Percentiles rank a stretch among this genome's conserved stretches.
Conservation (phyloP, 2,113 vertebrate genomes). For the Aythya baeri region DNA sequence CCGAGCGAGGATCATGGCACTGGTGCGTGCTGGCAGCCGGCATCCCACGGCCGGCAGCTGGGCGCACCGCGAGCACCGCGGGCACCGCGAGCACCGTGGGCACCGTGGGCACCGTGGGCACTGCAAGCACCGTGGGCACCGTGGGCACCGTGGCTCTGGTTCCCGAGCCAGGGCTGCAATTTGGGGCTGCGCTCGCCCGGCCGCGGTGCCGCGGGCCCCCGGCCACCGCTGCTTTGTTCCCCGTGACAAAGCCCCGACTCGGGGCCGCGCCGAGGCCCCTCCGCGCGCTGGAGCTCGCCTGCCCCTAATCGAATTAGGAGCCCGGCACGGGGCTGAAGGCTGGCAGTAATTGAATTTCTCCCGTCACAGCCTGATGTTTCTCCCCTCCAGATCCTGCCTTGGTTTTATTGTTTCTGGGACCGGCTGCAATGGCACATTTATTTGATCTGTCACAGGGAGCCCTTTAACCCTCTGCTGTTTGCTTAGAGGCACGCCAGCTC, state of each 20-base stretch:
- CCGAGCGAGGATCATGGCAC: too few relatives aligned
- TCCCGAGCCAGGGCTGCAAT: too few relatives aligned
- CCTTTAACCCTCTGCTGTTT: conserved; percentile 4
- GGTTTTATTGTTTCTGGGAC: conserved; percentile 41
- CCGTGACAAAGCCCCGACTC: background rate
- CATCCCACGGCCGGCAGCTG: too few relatives aligned
- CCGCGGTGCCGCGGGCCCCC: too few relatives aligned
- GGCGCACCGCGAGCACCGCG: too few relatives aligned
- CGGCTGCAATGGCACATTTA: conserved; percentile 15
- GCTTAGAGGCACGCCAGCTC: background rate
- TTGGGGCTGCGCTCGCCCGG: too few relatives aligned
- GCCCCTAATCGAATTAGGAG: conserved; percentile 47
- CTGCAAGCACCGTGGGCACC: too few relatives aligned
- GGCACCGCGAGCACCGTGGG: too few relatives aligned
- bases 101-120: too few relatives aligned
- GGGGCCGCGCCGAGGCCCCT: background rate
- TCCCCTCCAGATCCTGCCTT: background rate
- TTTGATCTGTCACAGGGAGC: conserved; percentile 40
- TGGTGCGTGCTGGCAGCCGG: too few relatives aligned
- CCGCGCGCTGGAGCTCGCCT: background rate
- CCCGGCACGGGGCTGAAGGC: conserved; percentile 47
- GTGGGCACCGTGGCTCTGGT: too few relatives aligned
- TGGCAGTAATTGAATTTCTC: conserved; percentile 62
- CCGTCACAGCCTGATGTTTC: conserved; percentile 52
- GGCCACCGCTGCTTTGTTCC: background rate